phyloP scores from a whole-genome alignment of 2,797 vertebrate genomes.

The Dendrocincla tyrannina region DNA sequence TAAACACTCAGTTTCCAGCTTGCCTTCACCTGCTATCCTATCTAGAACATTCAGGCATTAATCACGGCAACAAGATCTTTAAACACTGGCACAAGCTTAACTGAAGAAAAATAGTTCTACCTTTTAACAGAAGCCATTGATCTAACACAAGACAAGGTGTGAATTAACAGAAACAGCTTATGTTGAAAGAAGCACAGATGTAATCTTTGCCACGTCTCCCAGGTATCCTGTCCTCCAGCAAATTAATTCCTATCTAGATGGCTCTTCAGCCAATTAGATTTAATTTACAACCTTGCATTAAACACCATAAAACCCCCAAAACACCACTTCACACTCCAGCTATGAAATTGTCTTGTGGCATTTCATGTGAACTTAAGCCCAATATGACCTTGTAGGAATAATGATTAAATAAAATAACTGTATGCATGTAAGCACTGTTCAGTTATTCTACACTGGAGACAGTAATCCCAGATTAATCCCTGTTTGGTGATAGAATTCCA shows the following conservation, averaged over 20 bases:
- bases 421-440: background rate
- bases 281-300: background rate
- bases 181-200: background rate
- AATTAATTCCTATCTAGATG: background rate
- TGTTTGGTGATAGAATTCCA: background rate
- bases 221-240: background rate
- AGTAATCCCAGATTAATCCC: background rate
- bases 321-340: background rate
- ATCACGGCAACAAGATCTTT: background rate
- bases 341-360: background rate
- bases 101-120: background rate
- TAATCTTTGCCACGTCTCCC: background rate
- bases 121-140: background rate
- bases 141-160: background rate
- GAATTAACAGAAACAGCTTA: background rate
- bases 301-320: accelerated
- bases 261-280: background rate
- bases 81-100: background rate
- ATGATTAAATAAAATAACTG: background rate
- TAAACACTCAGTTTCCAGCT: background rate
- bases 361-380: background rate
- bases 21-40: background rate
- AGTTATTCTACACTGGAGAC: background rate
- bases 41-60: background rate
- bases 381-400: background rate